Evolutionary conservation across 2,888 invertebrate genomes (phyloP), one percentile per base, ranked within the genome.

Genomic region (Melinaea menophilus): DNA sequence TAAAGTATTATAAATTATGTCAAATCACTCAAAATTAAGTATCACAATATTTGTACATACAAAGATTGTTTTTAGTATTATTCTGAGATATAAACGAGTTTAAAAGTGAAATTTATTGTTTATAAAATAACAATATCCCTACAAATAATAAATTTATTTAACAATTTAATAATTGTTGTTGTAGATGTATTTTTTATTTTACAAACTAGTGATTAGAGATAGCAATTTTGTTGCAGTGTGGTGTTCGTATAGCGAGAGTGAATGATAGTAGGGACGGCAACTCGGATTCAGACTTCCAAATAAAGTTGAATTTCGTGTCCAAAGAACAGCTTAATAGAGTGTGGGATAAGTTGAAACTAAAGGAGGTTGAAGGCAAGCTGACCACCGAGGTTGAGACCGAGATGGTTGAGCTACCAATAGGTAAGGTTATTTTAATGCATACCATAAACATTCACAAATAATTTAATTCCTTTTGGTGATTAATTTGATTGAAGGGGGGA

Each of bases 291-390:
- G 55, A 72, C 45, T 71, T 66, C 47, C 68, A 66, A 62, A 62
- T 72, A 33, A 62, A 61, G 22, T 45, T 72, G 11, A 62, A 63
- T 55, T 72, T 72, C 57, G 56, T 56, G 11, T 63, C 64, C 41
- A 63, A 60, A 48, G 56, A 66, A 5, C 63, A 71, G 11, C 59
- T 65, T 22, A n/a, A 63, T 3, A 57, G 34, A 31, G 61, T 69
- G 48, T 59, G 63, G 13, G 37, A 55, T 5, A 69, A 71, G 56
- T 51, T 72, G 46, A 68, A 63, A 47, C 45, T 58, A 22, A 69
- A 59, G 37, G 68, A 72, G 55, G 56, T 37, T n/a, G 64, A 66
- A 59, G 71, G 70, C 54, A 69, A 69, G 56, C 65, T 69, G 11
- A 67, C 54, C 58, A 48, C 67, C 9, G 60, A 66, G 48, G 22